These are phyloP conservation scores for Zaprionus ghesquierei DNA, from an alignment of 1,140 invertebrate species.

Conservation along the genomic window DNA sequence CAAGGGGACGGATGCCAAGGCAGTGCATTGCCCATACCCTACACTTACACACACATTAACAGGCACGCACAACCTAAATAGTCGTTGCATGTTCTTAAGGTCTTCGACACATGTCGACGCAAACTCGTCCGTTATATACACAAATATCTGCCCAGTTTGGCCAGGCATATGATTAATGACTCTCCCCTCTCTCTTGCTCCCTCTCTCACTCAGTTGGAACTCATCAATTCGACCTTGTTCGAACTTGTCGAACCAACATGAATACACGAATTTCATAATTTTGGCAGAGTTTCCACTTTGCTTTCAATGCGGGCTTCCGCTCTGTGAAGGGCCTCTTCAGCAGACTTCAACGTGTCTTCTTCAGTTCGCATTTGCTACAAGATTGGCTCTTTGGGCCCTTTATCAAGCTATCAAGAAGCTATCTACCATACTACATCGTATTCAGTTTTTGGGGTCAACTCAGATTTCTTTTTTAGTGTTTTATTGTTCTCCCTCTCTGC, in stretches of 20 bases:
- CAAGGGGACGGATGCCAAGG: conserved; percentile 33
- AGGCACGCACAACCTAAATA: conserved; percentile 4
- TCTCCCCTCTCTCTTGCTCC: too few species aligned
- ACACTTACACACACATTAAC: neutral
- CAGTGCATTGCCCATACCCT: conserved; percentile 13
- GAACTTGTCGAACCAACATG: conserved; percentile 10
- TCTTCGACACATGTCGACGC: conserved; percentile 10
- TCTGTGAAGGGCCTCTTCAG: conserved; percentile 18
- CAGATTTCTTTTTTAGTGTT: conserved; percentile 62
- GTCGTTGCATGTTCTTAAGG: neutral
- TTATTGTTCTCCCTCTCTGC: conserved; percentile 44
- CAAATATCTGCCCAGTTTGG: conserved; percentile 1
- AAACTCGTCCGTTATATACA: conserved; percentile 18
- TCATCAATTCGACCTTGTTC: conserved; percentile 26
- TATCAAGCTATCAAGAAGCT: conserved; percentile 24
- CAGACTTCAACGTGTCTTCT: conserved; percentile 5
- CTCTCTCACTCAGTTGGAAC: neutral
- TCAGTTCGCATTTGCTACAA: conserved; percentile 19
- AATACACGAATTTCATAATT: conserved; percentile 39
- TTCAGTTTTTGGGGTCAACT: conserved; percentile 48
- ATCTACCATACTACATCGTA: neutral
- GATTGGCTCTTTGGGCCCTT: conserved; percentile 30
- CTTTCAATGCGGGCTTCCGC: conserved; percentile 39
- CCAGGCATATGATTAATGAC: conserved; percentile 32
- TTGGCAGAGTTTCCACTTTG: conserved; percentile 11